Percentiles rank a stretch among this genome's conserved stretches.
These are phyloP conservation scores for Drosophila kurseongensis DNA, from an alignment of 1,140 invertebrate genomes.

Conservation along the genomic window DNA sequence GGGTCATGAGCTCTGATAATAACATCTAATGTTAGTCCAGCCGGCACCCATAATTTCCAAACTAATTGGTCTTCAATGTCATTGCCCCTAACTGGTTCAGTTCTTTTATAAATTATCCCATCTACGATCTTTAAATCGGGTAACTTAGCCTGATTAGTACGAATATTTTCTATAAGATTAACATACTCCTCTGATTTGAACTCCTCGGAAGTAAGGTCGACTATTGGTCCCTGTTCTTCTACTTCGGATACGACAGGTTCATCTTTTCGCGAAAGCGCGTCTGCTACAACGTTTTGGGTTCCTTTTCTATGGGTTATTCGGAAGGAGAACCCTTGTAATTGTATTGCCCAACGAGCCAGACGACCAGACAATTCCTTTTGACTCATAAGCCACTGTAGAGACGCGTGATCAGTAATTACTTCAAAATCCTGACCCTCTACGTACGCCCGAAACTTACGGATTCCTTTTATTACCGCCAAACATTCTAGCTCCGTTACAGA, in stretches of 20 bases:
- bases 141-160: slow-evolving; percentile 19
- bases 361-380: slow-evolving; percentile 79
- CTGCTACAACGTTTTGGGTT: slow-evolving; percentile 13
- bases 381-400: slow-evolving; percentile 68
- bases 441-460: slow-evolving; percentile 52
- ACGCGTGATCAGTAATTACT: slow-evolving; percentile 74
- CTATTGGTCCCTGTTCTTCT: slow-evolving; percentile 10
- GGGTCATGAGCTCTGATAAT: slow-evolving; percentile 1
- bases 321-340: slow-evolving; percentile 18
- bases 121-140: slow-evolving; percentile 26
- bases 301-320: slow-evolving; percentile 8
- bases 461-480: slow-evolving; percentile 14
- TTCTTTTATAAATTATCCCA: slow-evolving; percentile 13
- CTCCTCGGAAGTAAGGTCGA: slow-evolving; percentile 12
- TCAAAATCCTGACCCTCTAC: slow-evolving; percentile 29
- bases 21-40: neutral
- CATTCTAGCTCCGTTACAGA: slow-evolving; percentile 21
- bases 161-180: slow-evolving; percentile 10
- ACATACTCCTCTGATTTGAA: slow-evolving; percentile 26
- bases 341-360: slow-evolving; percentile 33
- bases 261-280: slow-evolving; percentile 15
- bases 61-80: neutral
- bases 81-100: slow-evolving; percentile 8
- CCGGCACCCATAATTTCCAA: slow-evolving; percentile 5
- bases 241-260: neutral